phyloP scores from a whole-genome alignment of 2,888 invertebrate genomes.

The Ophion costatus region DNA sequence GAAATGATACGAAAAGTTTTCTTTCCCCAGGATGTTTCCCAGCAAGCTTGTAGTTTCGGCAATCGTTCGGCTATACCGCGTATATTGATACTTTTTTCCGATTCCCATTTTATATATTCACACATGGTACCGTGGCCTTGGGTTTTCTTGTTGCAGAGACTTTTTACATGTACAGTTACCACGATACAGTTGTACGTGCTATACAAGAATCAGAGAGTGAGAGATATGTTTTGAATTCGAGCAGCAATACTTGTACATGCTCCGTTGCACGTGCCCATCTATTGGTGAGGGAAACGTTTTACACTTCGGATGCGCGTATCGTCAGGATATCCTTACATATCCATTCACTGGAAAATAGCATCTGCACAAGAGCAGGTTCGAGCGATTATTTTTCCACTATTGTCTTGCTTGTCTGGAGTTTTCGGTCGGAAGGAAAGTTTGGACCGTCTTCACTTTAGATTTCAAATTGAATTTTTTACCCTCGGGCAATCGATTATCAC shows the following conservation, averaged over 20 bases:
- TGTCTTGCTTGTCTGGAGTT: too few species aligned
- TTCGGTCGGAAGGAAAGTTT: too few species aligned
- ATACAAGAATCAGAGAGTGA: conserved; percentile 25
- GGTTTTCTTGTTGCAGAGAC: conserved; percentile 48
- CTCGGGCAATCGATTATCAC: too few species aligned
- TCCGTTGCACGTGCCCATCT: too few species aligned
- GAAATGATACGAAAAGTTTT: conserved; percentile 62
- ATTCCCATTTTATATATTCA: conserved; percentile 13
- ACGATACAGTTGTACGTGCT: conserved; percentile 1
- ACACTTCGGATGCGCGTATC: too few species aligned
- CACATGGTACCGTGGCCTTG: conserved; percentile 10
- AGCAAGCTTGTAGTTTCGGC: conserved; percentile 34
- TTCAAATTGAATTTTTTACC: too few species aligned
- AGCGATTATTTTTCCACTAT: too few species aligned
- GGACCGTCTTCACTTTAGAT: too few species aligned
- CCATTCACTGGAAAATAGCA: too few species aligned
- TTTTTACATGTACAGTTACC: conserved; percentile 37
- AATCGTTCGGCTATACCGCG: not conserved
- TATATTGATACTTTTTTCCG: conserved; percentile 13
- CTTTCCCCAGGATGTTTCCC: conserved; percentile 43
- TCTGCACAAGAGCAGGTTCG: too few species aligned
- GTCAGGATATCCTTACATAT: too few species aligned
- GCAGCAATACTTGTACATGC: too few species aligned
- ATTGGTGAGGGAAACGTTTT: not conserved
- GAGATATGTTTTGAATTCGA: not conserved